phyloP scores from a whole-genome alignment of 1,140 invertebrate species.

The Pristionchus pacificus region DNA sequence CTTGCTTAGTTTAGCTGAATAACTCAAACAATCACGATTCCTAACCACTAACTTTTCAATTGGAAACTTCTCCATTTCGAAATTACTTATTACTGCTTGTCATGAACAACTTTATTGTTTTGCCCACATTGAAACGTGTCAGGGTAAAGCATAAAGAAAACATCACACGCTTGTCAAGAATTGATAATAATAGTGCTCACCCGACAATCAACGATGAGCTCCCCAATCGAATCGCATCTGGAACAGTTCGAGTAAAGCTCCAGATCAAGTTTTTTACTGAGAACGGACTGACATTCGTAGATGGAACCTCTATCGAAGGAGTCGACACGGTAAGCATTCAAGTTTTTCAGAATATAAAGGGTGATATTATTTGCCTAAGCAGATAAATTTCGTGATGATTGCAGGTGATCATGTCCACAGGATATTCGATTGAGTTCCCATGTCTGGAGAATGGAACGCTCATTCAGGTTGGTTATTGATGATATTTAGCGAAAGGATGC shows the following conservation, averaged over 20 bases:
- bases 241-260: slow-evolving; percentile 59
- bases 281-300: slow-evolving; percentile 59
- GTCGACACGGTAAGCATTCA: slow-evolving; percentile 55
- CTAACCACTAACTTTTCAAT: too few species aligned
- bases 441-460: slow-evolving; percentile 35
- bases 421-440: slow-evolving; percentile 56
- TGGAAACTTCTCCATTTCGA: too few species aligned
- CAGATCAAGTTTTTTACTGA: slow-evolving; percentile 58
- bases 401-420: slow-evolving; percentile 53
- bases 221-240: slow-evolving; percentile 62
- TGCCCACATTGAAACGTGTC: too few species aligned
- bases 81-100: too few species aligned
- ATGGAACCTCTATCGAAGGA: slow-evolving; percentile 42
- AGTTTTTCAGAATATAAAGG: background rate
- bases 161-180: too few species aligned
- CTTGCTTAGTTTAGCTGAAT: too few species aligned
- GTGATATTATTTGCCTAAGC: background rate
- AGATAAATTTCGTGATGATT: too few species aligned
- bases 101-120: too few species aligned
- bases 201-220: slow-evolving; percentile 65
- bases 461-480: slow-evolving; percentile 31
- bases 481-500: too few species aligned
- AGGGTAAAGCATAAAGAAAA: too few species aligned
- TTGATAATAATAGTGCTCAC: slow-evolving; percentile 57
- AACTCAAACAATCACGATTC: too few species aligned